Evolutionary conservation across 2,797 vertebrate species (phyloP), one percentile per base, ranked within the genome.

Genomic region (Sebastes trivittatus): DNA sequence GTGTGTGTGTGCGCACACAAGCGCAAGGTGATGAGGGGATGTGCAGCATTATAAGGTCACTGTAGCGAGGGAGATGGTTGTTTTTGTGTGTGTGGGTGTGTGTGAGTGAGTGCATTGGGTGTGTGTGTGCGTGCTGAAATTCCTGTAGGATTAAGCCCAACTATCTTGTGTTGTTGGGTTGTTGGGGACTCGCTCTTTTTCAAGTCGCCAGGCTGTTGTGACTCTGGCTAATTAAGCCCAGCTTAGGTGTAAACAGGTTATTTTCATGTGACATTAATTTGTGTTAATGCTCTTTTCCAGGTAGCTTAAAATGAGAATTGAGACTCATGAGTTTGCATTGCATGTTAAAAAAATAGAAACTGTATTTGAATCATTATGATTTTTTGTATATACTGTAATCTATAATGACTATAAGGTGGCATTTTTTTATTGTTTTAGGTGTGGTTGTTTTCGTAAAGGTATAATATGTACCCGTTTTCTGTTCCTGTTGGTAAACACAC

Each of bases 111-210:
- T 58, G 55, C 55, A 29, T 73, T 16, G 46, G 52, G 20, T 38
- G 54, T 4, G 58, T 58, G 36, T 36, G 18, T 71, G 18, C 7
- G 22, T 38, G 54, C 7, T 58, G 52, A 83, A 61, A 73, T 74
- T 89, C 81, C 86, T 79, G 2, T 2, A 81, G 83, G 85, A 86
- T 82, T 75, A 49, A 58, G 32, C 72, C 60, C 38, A 62, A 78
- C 81, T 32, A 63, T 74, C 7, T 64, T 62, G 30, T 67, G 68
- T 52, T 80, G 64, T 76, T 72, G 46, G 27, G 61, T 52, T 84
- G 11, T 63, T 22, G 7, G 54, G 52, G 66, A 63, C 38, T 84
- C 38, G 67, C 68, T 72, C 68, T 64, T 67, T 68, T 69, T 75
- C 7, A 20, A 32, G 18, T 46, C 65, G 64, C 13, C 54, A 56